A percentile compares a stretch with the other conserved stretches of the same genome.
These are phyloP conservation scores for Thymelicus sylvestris DNA, from an alignment of 2,888 invertebrate species.

Conservation along the genomic window DNA sequence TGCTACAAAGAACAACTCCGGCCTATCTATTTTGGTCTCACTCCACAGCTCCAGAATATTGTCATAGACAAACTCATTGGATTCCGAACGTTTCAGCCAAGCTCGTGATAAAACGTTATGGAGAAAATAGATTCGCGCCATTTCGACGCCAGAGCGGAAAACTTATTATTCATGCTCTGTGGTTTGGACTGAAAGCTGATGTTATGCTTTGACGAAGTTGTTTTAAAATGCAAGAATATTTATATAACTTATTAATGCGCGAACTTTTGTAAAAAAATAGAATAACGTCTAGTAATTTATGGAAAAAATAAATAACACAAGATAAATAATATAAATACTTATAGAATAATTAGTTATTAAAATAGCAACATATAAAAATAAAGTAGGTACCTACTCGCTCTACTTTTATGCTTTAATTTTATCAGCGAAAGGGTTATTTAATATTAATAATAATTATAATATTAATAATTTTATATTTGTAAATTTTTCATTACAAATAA, in stretches of 20 bases:
- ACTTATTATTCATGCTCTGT: conserved; percentile 28
- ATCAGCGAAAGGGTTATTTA: too few species aligned
- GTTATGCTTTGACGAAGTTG: conserved; percentile 10
- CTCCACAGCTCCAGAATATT: conserved; percentile 74
- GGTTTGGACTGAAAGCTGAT: conserved; percentile 13
- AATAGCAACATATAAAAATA: too few species aligned
- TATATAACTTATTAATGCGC: not conserved
- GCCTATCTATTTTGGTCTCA: conserved; percentile 81
- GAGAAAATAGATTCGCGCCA: conserved; percentile 26
- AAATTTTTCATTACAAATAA: too few species aligned
- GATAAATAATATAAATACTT: too few species aligned
- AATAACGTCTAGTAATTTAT: too few species aligned
- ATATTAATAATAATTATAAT: too few species aligned
- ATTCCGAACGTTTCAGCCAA: conserved; percentile 57
- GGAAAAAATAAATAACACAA: too few species aligned
- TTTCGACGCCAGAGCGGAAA: conserved; percentile 7
- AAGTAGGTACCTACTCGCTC: too few species aligned
- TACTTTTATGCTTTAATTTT: too few species aligned
- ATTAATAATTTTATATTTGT: too few species aligned
- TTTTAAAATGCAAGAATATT: not conserved
- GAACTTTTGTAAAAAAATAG: too few species aligned
- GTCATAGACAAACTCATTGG: conserved; percentile 75
- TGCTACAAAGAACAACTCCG: conserved; percentile 78
- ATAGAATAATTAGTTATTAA: too few species aligned
- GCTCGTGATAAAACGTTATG: conserved; percentile 40